A percentile compares a stretch with the other conserved stretches of the same genome.
Conservation (phyloP, 2,797 vertebrate genomes). For the Diceros bicornis region DNA sequence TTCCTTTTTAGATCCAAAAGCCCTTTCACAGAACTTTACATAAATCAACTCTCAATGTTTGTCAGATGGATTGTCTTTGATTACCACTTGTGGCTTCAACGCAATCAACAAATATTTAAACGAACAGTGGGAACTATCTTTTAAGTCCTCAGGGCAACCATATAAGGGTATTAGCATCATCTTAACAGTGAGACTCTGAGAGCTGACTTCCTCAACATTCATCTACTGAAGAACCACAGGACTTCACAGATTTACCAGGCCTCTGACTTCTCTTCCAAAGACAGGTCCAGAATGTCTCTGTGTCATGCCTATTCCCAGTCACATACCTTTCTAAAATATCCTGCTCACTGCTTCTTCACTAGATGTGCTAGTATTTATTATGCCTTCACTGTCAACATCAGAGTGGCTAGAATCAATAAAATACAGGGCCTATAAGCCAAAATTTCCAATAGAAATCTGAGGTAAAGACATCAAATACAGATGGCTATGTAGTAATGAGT, state of each 20-base stretch:
- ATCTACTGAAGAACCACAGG: background rate
- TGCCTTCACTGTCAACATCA: background rate
- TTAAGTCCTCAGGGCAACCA: background rate
- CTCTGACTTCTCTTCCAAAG: background rate
- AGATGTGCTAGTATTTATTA: background rate
- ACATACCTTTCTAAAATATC: background rate
- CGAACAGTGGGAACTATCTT: background rate
- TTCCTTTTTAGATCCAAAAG: slow-evolving; percentile 2
- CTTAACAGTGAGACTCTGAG: background rate
- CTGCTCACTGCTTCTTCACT: background rate
- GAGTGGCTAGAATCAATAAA: slow-evolving; percentile 6
- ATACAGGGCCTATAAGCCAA: background rate
- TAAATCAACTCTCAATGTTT: slow-evolving; percentile 12
- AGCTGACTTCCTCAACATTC: background rate
- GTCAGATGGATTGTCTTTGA: background rate
- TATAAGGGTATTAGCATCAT: background rate
- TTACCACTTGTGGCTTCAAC: background rate
- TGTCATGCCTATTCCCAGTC: background rate
- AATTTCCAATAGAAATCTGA: slow-evolving; percentile 35
- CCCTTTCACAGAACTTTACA: background rate
- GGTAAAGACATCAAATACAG: background rate
- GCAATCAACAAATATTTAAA: slow-evolving; percentile 20
- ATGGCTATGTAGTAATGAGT: background rate
- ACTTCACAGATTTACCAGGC: background rate
- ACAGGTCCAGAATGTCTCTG: background rate